Evolutionary conservation across 2,888 invertebrate genomes (phyloP).

Genomic region (Tenthredo mesomela): DNA sequence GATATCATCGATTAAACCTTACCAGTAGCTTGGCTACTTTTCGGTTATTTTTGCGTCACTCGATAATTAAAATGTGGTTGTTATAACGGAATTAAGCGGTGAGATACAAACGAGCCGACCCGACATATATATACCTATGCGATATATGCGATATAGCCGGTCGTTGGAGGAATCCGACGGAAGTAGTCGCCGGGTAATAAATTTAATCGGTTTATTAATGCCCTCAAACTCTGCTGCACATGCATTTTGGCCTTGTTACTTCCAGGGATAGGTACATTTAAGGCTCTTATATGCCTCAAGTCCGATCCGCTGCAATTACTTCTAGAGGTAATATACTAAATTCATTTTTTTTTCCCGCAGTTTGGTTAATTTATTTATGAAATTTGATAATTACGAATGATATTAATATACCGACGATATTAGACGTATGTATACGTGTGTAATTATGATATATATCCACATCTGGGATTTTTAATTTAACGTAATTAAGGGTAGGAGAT

Average conservation of each 20-base stretch:
- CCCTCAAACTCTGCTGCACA: constrained; percentile 20
- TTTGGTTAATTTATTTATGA: not conserved
- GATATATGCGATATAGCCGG: not conserved
- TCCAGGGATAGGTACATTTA: not conserved
- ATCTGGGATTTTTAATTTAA: not conserved
- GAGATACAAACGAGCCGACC: constrained; percentile 20
- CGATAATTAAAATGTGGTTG: constrained; percentile 20
- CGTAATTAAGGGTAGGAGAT: too few species aligned
- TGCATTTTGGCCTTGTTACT: constrained; percentile 1
- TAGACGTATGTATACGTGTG: not conserved
- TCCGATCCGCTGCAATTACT: not conserved
- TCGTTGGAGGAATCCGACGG: constrained; percentile 34
- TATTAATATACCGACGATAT: not conserved
- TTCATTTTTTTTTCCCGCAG: not conserved
- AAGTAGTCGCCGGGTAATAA: constrained; percentile 38
- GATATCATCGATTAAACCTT: not conserved
- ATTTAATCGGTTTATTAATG: constrained; percentile 34
- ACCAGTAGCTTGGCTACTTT: too few species aligned
- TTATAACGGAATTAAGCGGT: constrained; percentile 17
- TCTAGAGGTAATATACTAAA: not conserved
- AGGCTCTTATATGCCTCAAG: not conserved
- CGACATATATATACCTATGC: too few species aligned
- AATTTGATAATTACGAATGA: not conserved
- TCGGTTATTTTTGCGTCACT: not conserved
- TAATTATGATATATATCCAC: not conserved